Percentiles rank a stretch among this genome's conserved stretches.
phyloP scores from a whole-genome alignment of 2,113 vertebrate genomes.

The Microtus montanus region DNA sequence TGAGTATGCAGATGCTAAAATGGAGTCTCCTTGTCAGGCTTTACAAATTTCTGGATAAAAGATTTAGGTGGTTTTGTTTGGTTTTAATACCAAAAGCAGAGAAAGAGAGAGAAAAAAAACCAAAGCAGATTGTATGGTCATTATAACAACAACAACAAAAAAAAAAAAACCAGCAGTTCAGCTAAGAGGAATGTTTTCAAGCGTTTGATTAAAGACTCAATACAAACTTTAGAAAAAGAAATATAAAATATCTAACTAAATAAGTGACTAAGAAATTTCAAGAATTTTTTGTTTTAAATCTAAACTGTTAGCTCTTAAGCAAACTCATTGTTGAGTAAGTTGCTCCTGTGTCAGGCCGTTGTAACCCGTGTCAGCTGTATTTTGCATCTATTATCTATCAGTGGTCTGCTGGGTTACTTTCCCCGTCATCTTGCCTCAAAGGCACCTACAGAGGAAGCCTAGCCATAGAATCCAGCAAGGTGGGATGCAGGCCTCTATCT shows the following conservation, averaged over 20 bases:
- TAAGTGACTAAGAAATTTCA: neutral
- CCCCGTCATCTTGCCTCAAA: neutral
- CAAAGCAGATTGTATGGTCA: neutral
- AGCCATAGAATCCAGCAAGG: neutral
- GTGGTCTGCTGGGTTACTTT: neutral
- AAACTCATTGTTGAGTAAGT: slow-evolving; percentile 1
- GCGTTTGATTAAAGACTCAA: neutral
- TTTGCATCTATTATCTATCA: neutral
- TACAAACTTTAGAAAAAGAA: neutral
- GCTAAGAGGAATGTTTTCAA: slow-evolving; percentile 1
- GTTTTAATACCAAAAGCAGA: slow-evolving; percentile 4
- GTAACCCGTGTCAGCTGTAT: neutral
- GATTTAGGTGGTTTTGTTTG: neutral
- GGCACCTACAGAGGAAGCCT: too few species aligned
- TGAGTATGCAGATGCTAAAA: slow-evolving; percentile 31
- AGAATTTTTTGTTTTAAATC: slow-evolving; percentile 32
- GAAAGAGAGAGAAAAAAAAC: neutral
- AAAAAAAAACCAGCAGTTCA: neutral
- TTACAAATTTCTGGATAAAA: slow-evolving; percentile 19
- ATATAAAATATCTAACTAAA: neutral
- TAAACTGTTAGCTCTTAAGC: slow-evolving; percentile 21
- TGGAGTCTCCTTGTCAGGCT: neutral
- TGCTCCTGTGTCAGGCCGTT: neutral
- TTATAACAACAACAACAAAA: neutral
- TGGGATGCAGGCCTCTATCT: too few species aligned